Evolutionary conservation across 2,888 invertebrate genomes (phyloP), one percentile per base, ranked within the genome.

Genomic region (Phania funesta): DNA sequence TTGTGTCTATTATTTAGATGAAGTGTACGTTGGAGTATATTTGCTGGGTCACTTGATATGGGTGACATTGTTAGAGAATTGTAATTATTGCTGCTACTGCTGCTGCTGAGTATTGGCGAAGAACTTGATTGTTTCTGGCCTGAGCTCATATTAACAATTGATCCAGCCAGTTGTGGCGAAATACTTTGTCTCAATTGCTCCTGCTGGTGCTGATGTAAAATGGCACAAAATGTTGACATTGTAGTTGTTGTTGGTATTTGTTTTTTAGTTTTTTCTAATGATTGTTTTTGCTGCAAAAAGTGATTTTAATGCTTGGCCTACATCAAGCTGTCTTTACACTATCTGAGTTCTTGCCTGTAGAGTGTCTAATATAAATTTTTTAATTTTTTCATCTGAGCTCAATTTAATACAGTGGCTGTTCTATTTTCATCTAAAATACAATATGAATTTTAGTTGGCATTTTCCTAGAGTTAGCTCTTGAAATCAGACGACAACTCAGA

Each of bases 81-180:
- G 81, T 84, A 77, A 65, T 56, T 82, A 32, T 77, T 70, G 65
- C 54, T 56, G 77, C 56, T 84, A 83, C 18, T 83, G 84, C 13
- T 65, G 79, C 24, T 77, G 83, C 58, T 81, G 74, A 54, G 81
- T 68, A 84, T 83, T 83, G 87, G 85, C 68, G 89, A 86, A 54
- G 88, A 86, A 64, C 87, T 82, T 85, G 84, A 86, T 87, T 73
- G 84, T 77, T 79, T 62, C 35, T 75, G 84, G 84, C 85, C 56
- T 67, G 65, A 46, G 9, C 84, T 75, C 76, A 80, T 83, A 64
- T 82, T 79, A 41, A 77, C 65, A 60, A 75, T 79, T 67, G 85
- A 83, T 67, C 84, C 83, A 38, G 84, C 75, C 77, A 84, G 77
- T 85, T 85, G 84, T 56, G 85, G 84, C 29, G 85, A 84, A 16